A percentile compares a stretch with the other conserved stretches of the same genome.
Evolutionary conservation across 2,797 vertebrate genomes (phyloP).

Genomic region (Syngnathus acus): DNA sequence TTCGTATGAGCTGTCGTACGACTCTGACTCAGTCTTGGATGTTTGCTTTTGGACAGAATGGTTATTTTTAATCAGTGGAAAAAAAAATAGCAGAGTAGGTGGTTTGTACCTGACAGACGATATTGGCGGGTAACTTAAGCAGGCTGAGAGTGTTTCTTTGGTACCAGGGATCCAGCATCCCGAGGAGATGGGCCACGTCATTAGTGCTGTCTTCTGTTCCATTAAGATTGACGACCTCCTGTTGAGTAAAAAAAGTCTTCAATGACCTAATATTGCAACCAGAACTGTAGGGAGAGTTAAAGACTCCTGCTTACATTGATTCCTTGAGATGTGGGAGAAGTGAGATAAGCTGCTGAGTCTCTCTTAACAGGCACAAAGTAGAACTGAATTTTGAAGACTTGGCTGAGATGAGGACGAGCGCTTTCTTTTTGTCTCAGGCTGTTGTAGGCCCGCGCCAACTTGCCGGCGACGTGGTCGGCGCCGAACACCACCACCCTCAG

Average conservation of each 20-base stretch:
- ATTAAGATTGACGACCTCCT: conserved; percentile 41
- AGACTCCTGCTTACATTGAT: conserved; percentile 34
- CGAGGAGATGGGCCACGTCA: conserved; percentile 87
- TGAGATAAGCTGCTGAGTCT: conserved; percentile 42
- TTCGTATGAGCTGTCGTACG: conserved; percentile 63
- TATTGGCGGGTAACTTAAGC: conserved; percentile 78
- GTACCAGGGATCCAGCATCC: conserved; percentile 96
- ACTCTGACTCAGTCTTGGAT: conserved; percentile 75
- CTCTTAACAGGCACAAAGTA: conserved; percentile 87
- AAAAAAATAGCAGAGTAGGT: background rate
- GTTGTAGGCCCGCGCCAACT: conserved; percentile 88
- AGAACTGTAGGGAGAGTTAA: background rate
- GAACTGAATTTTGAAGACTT: conserved; percentile 86
- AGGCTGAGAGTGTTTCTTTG: conserved; percentile 88
- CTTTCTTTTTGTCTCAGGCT: conserved; percentile 81
- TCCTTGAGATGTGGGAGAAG: conserved; percentile 37
- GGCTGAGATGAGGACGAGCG: conserved; percentile 76
- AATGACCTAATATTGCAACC: background rate
- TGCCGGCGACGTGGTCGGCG: conserved; percentile 87
- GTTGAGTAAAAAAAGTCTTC: conserved; percentile 14
- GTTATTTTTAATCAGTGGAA: no score
- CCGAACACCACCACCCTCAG: conserved; percentile 92
- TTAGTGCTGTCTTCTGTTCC: conserved; percentile 79
- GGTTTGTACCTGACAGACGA: conserved; percentile 83
- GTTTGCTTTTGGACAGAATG: conserved; percentile 63